Evolutionary conservation across 2,113 vertebrate genomes (phyloP).

Genomic region (Marcusenius ussheri): DNA sequence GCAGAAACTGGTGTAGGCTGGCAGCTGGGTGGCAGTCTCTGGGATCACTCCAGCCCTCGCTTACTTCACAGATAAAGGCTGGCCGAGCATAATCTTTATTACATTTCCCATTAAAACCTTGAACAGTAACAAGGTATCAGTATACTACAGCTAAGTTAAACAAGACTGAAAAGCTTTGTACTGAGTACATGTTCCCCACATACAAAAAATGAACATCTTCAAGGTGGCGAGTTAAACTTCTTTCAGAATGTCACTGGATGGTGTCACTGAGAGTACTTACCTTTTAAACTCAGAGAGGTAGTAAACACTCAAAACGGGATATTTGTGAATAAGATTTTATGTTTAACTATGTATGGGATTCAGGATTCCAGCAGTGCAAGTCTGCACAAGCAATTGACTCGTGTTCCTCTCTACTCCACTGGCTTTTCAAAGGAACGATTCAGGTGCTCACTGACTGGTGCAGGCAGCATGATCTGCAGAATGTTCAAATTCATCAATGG

Average conservation of each 20-base stretch:
- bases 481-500: neutral
- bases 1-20: neutral
- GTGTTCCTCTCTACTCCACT: neutral
- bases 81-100: neutral
- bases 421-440: neutral
- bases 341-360: neutral
- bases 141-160: neutral
- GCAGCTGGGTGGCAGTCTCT: neutral
- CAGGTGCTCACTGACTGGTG: neutral
- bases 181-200: neutral
- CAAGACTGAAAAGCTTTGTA: neutral
- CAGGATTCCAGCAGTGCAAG: neutral
- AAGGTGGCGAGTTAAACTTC: neutral
- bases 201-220: neutral
- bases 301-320: neutral
- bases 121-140: neutral
- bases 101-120: neutral
- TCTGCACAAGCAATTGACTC: neutral
- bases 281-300: neutral
- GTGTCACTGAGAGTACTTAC: neutral
- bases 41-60: neutral
- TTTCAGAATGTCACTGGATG: neutral
- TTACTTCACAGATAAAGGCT: neutral
- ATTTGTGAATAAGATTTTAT: neutral
- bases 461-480: neutral